Percentiles rank a stretch among this genome's conserved stretches.
phyloP scores from a whole-genome alignment of 2,797 vertebrate genomes.

The Falco novaeseelandiae region DNA sequence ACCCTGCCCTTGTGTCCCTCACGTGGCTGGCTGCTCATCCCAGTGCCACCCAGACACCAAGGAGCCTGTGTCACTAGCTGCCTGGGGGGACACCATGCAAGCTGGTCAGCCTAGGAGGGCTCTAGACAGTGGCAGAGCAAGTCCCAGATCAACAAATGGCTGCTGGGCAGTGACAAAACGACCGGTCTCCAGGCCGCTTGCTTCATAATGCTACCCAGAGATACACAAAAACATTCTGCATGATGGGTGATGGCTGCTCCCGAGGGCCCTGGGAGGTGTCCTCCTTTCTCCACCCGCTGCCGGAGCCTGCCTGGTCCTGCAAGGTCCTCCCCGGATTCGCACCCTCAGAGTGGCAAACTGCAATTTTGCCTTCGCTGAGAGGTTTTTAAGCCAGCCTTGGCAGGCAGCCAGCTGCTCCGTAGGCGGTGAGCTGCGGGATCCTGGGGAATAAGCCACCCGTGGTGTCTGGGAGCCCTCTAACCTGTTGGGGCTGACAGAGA shows the following conservation, averaged over 20 bases:
- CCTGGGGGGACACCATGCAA: background rate
- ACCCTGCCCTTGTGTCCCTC: rapidly evolving
- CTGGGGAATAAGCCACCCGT: slow-evolving; percentile 22
- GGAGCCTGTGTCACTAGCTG: background rate
- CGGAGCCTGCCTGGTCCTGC: background rate
- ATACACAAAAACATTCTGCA: background rate
- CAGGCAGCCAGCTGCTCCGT: background rate
- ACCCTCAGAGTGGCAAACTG: background rate
- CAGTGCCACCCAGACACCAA: background rate
- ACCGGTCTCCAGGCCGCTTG: background rate
- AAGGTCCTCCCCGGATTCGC: background rate
- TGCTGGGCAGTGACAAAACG: background rate
- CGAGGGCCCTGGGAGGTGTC: background rate
- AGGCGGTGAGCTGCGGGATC: background rate
- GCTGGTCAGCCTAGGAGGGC: background rate
- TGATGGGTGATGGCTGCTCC: background rate
- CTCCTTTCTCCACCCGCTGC: background rate
- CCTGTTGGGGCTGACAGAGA: background rate
- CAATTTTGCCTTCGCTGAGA: background rate
- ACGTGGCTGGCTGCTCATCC: rapidly evolving
- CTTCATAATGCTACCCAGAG: background rate
- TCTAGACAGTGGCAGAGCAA: background rate
- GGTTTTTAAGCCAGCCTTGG: background rate
- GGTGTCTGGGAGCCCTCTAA: background rate
- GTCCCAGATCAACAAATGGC: background rate